Base-by-base conservation (phyloP, 2,113 vertebrate genomes). In the Equus przewalskii region DNA sequence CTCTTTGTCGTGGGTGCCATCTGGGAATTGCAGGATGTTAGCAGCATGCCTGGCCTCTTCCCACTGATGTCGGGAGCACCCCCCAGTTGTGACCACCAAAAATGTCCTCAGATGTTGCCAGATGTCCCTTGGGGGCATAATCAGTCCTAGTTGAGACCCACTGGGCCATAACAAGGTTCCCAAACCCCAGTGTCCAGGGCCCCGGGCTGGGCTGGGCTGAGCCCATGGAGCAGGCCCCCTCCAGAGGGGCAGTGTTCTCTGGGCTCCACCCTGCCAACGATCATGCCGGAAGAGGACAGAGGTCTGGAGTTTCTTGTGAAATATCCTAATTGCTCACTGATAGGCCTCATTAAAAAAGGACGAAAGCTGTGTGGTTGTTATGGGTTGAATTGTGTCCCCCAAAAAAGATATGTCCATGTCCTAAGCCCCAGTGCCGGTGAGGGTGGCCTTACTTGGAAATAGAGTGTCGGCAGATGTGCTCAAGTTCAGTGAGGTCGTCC, bases 321-420 rank as follows among this genome's bases (percentile, higher is more conserved):
- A 1, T 4, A 5, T 1, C 33, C 33, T 41, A 10, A 44, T 26
- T 33, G 67, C 51, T 33, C 7, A 11, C 46, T 12, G 33, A 18
- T 2, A 8, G 19, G 1, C 11, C 44, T 41, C 6, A 19, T 33
- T 16, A 1, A 46, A 11, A 26, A 10, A 26, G n/a, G 28, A 14
- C 3, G 28, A 46, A 33, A 64, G 54, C 41, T 12, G 26, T 18
- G 13, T 13, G 41, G 33, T 19, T 11, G 8, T 14, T 3, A 2
- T 4, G 33, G 30, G 19, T 3, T 10, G 44, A 30, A 28, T 0
- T 36, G 18, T 36, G 28, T 30, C 44, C 49, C 64, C 12, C 19
- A 51, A 36, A 4, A 65, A 58, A 30, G 60, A 3, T 1, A 0
- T 0, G 1, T 4, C 33, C 36, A 0, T 0, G 69, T 21, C 24